These are phyloP conservation scores for Hemicordylus capensis DNA, from an alignment of 2,113 vertebrate species.

Conservation along the genomic window DNA sequence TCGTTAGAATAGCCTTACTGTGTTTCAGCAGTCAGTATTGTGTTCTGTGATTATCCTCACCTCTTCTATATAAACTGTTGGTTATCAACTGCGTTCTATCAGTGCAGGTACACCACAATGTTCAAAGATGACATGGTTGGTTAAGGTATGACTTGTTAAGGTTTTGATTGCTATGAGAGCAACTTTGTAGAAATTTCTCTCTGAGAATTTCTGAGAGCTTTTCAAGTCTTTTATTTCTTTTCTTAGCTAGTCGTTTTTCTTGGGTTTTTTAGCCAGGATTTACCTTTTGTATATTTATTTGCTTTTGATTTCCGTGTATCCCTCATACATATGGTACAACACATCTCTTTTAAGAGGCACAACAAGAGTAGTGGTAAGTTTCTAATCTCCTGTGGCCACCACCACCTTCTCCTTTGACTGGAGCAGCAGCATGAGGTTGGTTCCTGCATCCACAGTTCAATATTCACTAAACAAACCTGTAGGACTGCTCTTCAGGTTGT, in stretches of 20 bases:
- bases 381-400: too few species aligned
- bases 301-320: neutral
- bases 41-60: neutral
- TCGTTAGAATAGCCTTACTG: too few species aligned
- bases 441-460: too few species aligned
- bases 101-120: neutral
- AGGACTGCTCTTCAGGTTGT: too few species aligned
- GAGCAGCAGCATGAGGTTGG: too few species aligned
- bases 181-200: too few species aligned
- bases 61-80: neutral
- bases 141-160: neutral
- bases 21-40: neutral
- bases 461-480: too few species aligned
- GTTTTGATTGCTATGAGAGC: too few species aligned
- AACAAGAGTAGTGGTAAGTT: too few species aligned
- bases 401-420: too few species aligned
- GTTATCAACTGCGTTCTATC: neutral
- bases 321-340: neutral
- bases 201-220: too few species aligned
- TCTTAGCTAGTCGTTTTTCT: neutral
- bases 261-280: neutral
- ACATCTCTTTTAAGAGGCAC: neutral
- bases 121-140: neutral
- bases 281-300: neutral
- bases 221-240: too few species aligned